These are phyloP conservation scores for Himalopsyche kuldschensis DNA, from an alignment of 2,888 invertebrate species.

Conservation along the genomic window DNA sequence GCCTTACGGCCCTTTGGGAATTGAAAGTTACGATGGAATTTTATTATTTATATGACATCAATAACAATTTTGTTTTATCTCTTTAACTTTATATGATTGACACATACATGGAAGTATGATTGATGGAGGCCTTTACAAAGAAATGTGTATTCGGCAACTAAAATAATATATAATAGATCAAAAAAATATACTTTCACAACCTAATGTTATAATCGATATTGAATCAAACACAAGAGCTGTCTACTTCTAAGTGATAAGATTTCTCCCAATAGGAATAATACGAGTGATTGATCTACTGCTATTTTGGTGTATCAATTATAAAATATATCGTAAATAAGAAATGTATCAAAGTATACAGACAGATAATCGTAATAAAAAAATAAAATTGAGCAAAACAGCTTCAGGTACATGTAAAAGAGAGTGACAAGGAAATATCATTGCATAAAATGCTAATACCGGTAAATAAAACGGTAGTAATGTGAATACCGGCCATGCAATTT, in stretches of 20 bases:
- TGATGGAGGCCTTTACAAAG: not conserved
- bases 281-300: not conserved
- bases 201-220: not conserved
- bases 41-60: not conserved
- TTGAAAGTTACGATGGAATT: not conserved
- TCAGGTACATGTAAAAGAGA: too few relatives aligned
- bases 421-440: too few relatives aligned
- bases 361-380: too few relatives aligned
- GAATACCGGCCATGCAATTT: too few relatives aligned
- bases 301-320: not conserved
- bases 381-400: too few relatives aligned
- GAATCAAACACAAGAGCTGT: not conserved
- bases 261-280: not conserved
- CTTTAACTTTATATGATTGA: not conserved
- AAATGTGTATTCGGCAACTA: not conserved
- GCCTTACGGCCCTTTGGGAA: not conserved
- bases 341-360: too few relatives aligned
- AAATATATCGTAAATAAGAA: too few relatives aligned
- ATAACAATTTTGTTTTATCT: not conserved
- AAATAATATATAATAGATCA: not conserved
- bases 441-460: too few relatives aligned
- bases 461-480: too few relatives aligned
- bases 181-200: not conserved
- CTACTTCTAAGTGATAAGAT: not conserved
- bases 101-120: not conserved